phyloP scores from a whole-genome alignment of 2,113 vertebrate genomes.

The Rissa tridactyla region DNA sequence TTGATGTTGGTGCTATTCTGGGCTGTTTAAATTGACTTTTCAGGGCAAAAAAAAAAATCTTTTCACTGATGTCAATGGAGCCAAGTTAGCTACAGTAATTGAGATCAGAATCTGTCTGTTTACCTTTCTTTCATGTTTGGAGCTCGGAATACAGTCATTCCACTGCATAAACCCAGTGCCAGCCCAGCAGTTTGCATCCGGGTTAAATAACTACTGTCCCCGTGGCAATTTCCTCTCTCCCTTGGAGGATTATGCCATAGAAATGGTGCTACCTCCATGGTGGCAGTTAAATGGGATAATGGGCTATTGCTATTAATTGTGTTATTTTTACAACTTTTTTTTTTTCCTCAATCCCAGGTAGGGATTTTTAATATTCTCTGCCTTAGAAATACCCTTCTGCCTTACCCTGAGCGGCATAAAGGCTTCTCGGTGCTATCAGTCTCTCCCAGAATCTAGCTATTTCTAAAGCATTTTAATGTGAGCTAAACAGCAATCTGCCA shows the following conservation, averaged over 20 bases:
- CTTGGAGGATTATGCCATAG: background rate
- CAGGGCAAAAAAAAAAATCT: background rate
- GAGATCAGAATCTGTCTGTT: background rate
- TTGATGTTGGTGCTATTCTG: background rate
- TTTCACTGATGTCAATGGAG: background rate
- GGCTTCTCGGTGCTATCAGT: accelerated
- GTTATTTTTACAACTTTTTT: background rate
- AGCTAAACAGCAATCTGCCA: background rate
- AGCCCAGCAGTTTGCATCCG: background rate
- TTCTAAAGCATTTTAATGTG: background rate
- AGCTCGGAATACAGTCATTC: background rate
- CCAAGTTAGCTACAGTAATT: background rate
- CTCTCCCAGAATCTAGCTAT: background rate
- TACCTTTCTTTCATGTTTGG: background rate
- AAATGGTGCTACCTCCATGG: background rate
- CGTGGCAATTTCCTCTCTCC: background rate
- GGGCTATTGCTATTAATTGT: background rate
- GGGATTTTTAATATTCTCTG: too few species aligned
- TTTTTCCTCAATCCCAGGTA: background rate
- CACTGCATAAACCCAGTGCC: background rate
- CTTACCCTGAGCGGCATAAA: background rate
- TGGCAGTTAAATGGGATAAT: background rate
- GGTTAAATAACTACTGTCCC: background rate
- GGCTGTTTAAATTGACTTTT: background rate
- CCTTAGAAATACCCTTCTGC: background rate